phyloP scores from a whole-genome alignment of 2,888 invertebrate genomes.

The Trachelus stipa region DNA sequence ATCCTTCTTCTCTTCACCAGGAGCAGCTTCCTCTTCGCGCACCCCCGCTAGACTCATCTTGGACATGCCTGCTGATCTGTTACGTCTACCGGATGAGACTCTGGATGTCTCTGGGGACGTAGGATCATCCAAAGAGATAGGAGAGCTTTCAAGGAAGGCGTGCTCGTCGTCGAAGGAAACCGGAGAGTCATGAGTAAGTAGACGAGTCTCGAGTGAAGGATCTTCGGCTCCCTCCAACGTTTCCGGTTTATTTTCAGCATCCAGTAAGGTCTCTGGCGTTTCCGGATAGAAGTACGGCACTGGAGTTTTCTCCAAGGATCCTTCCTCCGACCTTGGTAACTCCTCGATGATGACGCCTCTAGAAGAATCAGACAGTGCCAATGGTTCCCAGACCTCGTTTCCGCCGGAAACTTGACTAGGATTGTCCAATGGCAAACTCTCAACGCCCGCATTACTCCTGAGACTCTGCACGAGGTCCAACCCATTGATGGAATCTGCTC shows the following conservation, averaged over 20 bases:
- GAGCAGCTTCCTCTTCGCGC: background rate
- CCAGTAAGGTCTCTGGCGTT: background rate
- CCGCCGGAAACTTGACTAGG: conserved; percentile 21
- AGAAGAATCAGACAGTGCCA: conserved; percentile 38
- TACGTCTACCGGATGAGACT: background rate
- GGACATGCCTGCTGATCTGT: background rate
- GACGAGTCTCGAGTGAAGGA: background rate
- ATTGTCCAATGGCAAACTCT: conserved; percentile 16
- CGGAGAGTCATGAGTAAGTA: background rate
- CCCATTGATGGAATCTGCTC: conserved; percentile 3
- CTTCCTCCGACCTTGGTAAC: conserved; percentile 39
- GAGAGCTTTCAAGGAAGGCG: conserved; percentile 7
- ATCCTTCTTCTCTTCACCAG: conserved; percentile 7
- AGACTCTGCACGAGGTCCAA: background rate
- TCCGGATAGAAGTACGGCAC: conserved; percentile 5
- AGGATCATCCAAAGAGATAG: conserved; percentile 9
- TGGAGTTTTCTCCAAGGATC: background rate
- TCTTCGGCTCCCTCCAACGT: background rate
- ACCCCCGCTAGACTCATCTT: background rate
- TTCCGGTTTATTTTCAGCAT: background rate
- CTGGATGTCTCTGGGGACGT: conserved; percentile 1
- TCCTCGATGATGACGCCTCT: conserved; percentile 57
- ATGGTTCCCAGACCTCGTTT: conserved; percentile 36
- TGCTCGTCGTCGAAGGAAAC: conserved; percentile 7
- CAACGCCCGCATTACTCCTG: conserved; percentile 8